These are phyloP conservation scores for Nesidiocoris tenuis DNA, from an alignment of 2,888 invertebrate genomes.

Conservation along the genomic window DNA sequence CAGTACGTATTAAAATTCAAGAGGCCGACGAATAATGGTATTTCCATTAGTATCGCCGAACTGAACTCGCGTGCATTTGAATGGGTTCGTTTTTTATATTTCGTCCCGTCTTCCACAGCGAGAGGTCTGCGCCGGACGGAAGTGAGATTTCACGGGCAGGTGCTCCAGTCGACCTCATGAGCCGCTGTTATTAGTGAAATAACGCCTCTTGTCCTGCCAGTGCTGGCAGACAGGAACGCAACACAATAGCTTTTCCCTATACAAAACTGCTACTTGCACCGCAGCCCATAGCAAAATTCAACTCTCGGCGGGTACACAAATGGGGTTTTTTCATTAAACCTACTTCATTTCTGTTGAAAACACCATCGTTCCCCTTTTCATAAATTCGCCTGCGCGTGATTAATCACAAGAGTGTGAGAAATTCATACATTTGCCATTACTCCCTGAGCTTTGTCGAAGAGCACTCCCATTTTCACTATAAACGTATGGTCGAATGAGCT, in stretches of 20 bases:
- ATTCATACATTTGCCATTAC: no score
- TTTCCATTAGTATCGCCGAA: background rate
- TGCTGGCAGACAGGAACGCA: background rate
- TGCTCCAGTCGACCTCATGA: conserved; percentile 36
- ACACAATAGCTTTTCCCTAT: conserved; percentile 17
- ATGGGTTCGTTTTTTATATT: no score
- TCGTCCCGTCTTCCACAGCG: no score
- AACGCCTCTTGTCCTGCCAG: conserved; percentile 17
- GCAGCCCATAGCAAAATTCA: background rate
- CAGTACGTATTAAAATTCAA: no score
- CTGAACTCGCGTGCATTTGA: background rate
- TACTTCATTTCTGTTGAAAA: no score
- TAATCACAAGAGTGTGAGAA: conserved; percentile 1
- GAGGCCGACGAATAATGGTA: no score
- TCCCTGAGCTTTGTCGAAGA: no score
- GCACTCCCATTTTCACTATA: no score
- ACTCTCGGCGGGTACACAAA: no score
- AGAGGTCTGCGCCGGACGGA: conserved; percentile 9
- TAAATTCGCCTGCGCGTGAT: background rate
- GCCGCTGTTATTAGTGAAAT: conserved; percentile 37
- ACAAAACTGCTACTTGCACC: background rate
- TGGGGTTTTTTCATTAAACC: no score
- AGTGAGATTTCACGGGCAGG: conserved; percentile 37
- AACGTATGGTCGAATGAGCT: no score
- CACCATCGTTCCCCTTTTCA: background rate